Percentiles rank a stretch among this genome's conserved stretches.
Evolutionary conservation across 2,113 vertebrate genomes (phyloP).

Genomic region (Opisthocomus hoazin): DNA sequence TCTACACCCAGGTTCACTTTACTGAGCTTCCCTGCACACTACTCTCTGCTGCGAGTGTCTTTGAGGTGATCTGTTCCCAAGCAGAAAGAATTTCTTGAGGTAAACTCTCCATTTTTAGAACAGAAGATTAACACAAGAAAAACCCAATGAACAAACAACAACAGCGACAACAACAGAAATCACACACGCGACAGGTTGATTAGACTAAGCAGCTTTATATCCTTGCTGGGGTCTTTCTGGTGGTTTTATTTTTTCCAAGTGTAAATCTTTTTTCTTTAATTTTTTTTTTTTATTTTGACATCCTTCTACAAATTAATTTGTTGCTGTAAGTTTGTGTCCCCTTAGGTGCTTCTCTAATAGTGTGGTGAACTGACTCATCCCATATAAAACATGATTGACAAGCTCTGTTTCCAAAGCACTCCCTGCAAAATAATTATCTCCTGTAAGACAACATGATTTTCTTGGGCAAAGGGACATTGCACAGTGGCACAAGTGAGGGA

Average conservation of each 20-base stretch:
- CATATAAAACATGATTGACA: neutral
- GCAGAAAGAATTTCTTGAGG: conserved; percentile 72
- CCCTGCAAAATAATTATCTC: neutral
- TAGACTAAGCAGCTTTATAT: conserved; percentile 22
- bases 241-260: neutral
- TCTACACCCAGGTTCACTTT: neutral
- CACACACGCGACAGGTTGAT: conserved; percentile 10
- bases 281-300: neutral
- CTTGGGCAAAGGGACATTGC: neutral
- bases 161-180: neutral
- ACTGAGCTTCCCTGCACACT: neutral
- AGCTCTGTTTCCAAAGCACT: neutral
- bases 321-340: conserved; percentile 17
- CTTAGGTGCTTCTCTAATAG: neutral
- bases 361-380: neutral
- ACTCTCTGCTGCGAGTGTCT: neutral
- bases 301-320: neutral
- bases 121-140: conserved; percentile 6
- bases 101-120: conserved; percentile 70
- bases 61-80: conserved; percentile 63
- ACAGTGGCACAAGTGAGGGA: neutral
- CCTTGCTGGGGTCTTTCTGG: neutral
- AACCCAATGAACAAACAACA: conserved; percentile 8
- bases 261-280: neutral
- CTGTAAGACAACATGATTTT: neutral